A percentile compares a stretch with the other conserved stretches of the same genome.
phyloP scores from a whole-genome alignment of 2,797 vertebrate genomes.

The Melanotaenia pygmaea region DNA sequence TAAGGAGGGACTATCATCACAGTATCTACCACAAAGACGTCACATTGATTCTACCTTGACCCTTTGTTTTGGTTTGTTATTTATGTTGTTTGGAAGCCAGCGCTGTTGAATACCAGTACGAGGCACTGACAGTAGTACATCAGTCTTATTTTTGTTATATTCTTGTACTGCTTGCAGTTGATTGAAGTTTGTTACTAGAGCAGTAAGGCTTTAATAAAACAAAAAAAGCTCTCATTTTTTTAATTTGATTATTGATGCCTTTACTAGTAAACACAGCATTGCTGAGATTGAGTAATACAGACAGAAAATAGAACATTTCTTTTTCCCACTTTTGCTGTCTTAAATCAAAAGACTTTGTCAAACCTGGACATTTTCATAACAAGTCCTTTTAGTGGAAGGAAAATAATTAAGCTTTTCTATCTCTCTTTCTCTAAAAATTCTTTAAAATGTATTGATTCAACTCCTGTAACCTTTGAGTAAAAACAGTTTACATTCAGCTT shows the following conservation, averaged over 20 bases:
- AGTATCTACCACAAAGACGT: slow-evolving; percentile 24
- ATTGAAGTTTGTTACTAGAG: slow-evolving; percentile 32
- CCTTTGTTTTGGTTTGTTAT: slow-evolving; percentile 43
- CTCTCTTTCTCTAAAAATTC: slow-evolving; percentile 36
- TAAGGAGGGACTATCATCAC: slow-evolving; percentile 44
- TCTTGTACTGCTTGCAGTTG: slow-evolving; percentile 15
- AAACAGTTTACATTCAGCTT: slow-evolving; percentile 51
- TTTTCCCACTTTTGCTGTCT: slow-evolving; percentile 44
- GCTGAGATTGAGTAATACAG: slow-evolving; percentile 1
- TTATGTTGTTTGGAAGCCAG: slow-evolving; percentile 47
- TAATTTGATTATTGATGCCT: slow-evolving; percentile 2
- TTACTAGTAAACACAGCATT: not conserved
- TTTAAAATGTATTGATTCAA: slow-evolving; percentile 25
- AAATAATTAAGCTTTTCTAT: slow-evolving; percentile 20
- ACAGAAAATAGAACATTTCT: not conserved
- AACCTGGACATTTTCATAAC: slow-evolving; percentile 53
- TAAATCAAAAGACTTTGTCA: slow-evolving; percentile 34
- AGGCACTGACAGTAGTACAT: slow-evolving; percentile 22
- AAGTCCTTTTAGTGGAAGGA: slow-evolving; percentile 56
- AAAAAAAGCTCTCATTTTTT: not conserved
- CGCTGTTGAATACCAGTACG: slow-evolving; percentile 41
- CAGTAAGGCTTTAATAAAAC: slow-evolving; percentile 15
- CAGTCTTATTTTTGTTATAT: slow-evolving; percentile 15
- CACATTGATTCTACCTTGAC: slow-evolving; percentile 20
- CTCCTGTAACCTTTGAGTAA: slow-evolving; percentile 40